Evolutionary conservation across 2,797 vertebrate genomes (phyloP), one percentile per base, ranked within the genome.

Genomic region (Ptychadena robeensis): DNA sequence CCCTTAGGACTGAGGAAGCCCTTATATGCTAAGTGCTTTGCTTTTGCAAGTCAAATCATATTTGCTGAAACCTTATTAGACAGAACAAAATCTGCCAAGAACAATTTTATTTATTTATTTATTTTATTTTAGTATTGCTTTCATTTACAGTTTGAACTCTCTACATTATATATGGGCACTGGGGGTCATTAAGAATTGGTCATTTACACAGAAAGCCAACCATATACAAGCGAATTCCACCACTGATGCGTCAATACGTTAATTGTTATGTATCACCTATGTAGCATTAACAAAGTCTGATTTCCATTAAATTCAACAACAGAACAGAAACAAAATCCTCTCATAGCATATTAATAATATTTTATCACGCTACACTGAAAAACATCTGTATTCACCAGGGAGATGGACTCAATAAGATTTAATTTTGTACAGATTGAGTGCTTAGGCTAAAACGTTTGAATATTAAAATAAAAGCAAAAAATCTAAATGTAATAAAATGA

Each of bases 21-120:
- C 59, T 76, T 76, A 65, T 37, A 65, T 76, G 35, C 35, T 65
- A 76, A 76, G 59, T 65, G 73, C 59, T 64, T 76, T 76, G 61
- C 35, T 76, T 40, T 76, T 76, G 27, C 73, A 64, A 75, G 73
- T 76, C 73, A 65, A 65, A 65, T 65, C 73, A 76, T 76, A 40
- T 76, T 65, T 44, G 27, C 61, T 65, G 37, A 40, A 76, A 37
- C 73, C 27, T 65, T 44, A 65, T 76, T 76, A 65, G 59, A 61
- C 35, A 40, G 35, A 76, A 76, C 9, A 40, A 31, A 76, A 31
- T n/a, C 35, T 76, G 35, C 37, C 73, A 76, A 44, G 35, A 76
- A 76, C 18, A 34, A 40, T 65, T 65, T 25, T 25, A n/a, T 32
- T 59, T 53, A 31, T 0, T 74, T 37, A 28, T 74, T 30, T 38